A percentile compares a stretch with the other conserved stretches of the same genome.
Conservation (phyloP, 2,113 vertebrate genomes). For the Gymnobelideus leadbeateri region DNA sequence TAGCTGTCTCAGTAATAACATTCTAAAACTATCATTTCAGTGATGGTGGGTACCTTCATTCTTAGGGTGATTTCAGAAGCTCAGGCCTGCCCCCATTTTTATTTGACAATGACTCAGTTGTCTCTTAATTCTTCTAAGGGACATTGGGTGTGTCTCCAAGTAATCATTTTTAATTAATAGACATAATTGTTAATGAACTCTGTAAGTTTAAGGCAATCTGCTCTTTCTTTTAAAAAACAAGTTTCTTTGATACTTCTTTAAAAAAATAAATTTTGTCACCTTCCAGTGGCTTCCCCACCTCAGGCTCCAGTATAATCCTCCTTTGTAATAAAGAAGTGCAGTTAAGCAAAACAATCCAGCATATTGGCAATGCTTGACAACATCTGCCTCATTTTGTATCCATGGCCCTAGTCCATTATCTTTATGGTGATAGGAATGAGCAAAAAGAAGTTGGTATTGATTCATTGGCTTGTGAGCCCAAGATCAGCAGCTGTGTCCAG, state of each 20-base stretch:
- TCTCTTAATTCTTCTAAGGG: neutral
- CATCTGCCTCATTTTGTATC: neutral
- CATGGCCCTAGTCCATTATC: neutral
- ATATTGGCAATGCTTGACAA: neutral
- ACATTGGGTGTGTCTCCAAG: neutral
- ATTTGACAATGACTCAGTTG: neutral
- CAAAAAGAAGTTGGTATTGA: neutral
- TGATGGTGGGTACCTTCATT: neutral
- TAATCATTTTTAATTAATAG: neutral
- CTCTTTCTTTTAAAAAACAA: neutral
- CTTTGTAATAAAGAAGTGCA: neutral
- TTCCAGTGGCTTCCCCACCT: neutral
- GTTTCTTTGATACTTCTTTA: neutral
- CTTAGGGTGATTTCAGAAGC: neutral
- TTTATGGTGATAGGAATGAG: neutral
- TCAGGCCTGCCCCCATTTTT: neutral
- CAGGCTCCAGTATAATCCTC: neutral
- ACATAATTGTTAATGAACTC: neutral
- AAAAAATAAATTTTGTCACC: neutral
- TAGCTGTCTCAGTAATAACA: neutral
- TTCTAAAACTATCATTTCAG: neutral
- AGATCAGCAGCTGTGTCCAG: neutral
- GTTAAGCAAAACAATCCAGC: neutral
- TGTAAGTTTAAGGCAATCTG: neutral
- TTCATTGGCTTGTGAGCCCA: neutral